Evolutionary conservation across 2,113 vertebrate genomes (phyloP).

Genomic region (Neotoma lepida): DNA sequence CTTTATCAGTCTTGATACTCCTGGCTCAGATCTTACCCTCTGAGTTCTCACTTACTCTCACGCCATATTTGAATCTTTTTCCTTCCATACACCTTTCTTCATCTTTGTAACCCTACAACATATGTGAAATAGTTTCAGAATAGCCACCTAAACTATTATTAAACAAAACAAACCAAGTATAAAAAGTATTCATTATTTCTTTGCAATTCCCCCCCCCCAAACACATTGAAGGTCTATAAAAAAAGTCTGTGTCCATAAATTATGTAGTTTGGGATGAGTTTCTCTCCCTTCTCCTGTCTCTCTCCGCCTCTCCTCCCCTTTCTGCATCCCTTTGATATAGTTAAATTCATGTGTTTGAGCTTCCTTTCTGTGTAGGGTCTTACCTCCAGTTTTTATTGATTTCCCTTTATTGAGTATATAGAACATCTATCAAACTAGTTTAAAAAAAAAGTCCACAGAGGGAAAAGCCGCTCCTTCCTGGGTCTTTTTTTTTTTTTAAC

Average conservation of each 20-base stretch:
- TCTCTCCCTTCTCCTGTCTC: background rate
- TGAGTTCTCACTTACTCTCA: background rate
- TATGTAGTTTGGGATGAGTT: background rate
- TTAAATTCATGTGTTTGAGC: background rate
- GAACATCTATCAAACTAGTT: background rate
- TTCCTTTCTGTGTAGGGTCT: background rate
- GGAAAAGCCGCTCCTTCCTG: background rate
- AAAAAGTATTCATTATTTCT: background rate
- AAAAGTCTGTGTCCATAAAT: background rate
- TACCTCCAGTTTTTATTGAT: background rate
- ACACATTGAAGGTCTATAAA: background rate
- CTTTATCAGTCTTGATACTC: background rate
- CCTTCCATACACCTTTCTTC: background rate
- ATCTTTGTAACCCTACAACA: background rate
- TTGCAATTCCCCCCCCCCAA: background rate
- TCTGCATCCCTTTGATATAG: background rate
- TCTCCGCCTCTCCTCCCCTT: background rate
- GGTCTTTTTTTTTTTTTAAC: background rate
- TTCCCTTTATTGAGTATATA: slow-evolving; percentile 2
- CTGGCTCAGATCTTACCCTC: background rate
- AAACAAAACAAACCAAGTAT: background rate
- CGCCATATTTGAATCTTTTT: background rate
- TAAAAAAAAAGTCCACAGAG: background rate
- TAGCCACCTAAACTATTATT: background rate
- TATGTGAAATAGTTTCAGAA: background rate